Conservation (phyloP, 2,888 invertebrate genomes). For the Cerastis leucographa region DNA sequence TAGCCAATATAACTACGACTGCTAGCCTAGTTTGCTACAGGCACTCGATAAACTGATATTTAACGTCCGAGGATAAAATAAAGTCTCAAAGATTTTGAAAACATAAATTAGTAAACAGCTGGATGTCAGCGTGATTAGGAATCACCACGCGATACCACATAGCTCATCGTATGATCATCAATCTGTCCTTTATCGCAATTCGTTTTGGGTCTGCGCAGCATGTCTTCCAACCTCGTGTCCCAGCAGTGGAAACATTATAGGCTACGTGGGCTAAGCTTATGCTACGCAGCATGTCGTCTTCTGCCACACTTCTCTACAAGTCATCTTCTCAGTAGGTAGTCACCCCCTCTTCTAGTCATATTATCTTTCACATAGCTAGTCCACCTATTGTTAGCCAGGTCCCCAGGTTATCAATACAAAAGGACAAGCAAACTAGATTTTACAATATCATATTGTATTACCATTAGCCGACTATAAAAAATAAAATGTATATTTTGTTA, state of each 20-base stretch:
- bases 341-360: background rate
- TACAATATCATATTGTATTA: background rate
- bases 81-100: background rate
- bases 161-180: background rate
- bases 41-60: background rate
- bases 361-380: background rate
- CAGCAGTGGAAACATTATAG: background rate
- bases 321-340: background rate
- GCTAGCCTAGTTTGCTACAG: background rate
- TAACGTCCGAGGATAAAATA: background rate
- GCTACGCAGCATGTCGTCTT: background rate
- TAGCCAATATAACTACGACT: background rate
- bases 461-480: conserved; percentile 1
- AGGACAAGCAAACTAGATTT: background rate
- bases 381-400: background rate
- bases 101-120: background rate
- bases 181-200: background rate
- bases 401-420: background rate
- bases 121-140: background rate
- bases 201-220: background rate
- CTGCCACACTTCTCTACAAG: too few species aligned
- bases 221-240: background rate
- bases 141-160: background rate
- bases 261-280: background rate
- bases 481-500: conserved; percentile 12